Percentiles rank a stretch among this genome's conserved stretches.
phyloP scores from a whole-genome alignment of 2,888 invertebrate species.

The Tinea pellionella region DNA sequence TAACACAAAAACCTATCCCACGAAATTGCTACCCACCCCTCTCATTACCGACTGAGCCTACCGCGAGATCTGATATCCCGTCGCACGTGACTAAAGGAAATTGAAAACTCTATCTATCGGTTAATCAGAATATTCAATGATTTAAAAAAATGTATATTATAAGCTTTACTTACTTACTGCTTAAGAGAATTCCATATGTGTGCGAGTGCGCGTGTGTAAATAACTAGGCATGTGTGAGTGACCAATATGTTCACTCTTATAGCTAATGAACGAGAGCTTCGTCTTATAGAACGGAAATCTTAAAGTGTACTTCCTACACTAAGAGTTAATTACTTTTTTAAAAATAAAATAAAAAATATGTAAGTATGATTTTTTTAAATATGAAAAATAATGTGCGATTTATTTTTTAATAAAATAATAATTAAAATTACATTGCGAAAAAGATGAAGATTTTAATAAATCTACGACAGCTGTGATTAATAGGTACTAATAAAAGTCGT shows the following conservation, averaged over 20 bases:
- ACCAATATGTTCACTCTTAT: neutral
- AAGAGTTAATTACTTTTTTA: no score
- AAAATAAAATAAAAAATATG: no score
- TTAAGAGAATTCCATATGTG: neutral
- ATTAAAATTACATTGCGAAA: neutral
- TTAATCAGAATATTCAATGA: slow-evolving; percentile 62
- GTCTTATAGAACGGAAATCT: no score
- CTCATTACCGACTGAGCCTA: slow-evolving; percentile 63
- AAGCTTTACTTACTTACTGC: slow-evolving; percentile 1
- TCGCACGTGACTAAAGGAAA: slow-evolving; percentile 66
- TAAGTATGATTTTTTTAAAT: no score
- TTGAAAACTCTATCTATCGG: slow-evolving; percentile 69
- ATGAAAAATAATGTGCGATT: neutral
- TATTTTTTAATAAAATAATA: neutral
- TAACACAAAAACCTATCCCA: slow-evolving; percentile 47
- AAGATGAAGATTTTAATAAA: slow-evolving; percentile 9
- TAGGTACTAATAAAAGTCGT: slow-evolving; percentile 8
- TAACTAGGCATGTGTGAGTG: neutral
- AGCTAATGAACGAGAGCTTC: neutral
- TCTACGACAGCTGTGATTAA: slow-evolving; percentile 8
- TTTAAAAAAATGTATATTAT: slow-evolving; percentile 29
- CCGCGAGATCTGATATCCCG: slow-evolving; percentile 62
- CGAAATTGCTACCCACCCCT: slow-evolving; percentile 56
- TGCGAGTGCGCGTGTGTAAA: neutral
- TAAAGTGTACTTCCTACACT: no score